Evolutionary conservation across 1,140 invertebrate species (phyloP), one percentile per base, ranked within the genome.

Genomic region (Centruroides vittatus): DNA sequence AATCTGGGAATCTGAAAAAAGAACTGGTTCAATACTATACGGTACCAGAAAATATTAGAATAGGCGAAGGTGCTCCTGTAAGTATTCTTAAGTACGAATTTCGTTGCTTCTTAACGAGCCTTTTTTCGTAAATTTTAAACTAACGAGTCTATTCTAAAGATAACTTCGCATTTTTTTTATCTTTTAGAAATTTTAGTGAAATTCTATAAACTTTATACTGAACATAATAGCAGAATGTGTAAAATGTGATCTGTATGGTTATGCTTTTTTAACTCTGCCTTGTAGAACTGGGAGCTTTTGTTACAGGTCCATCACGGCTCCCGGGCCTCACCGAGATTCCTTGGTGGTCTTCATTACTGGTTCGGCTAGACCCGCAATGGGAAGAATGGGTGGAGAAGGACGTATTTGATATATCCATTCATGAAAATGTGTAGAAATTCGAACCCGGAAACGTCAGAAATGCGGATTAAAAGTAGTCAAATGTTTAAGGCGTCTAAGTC

Each of bases 1-100:
- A 75, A 79, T 35, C 71, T 74, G 52, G 64, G 73, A 12, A 78
- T 58, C 70, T 78, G 61, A 78, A 82, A 11, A 78, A 81, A 60
- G 82, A 77, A 74, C 78, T 68, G 67, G 81, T 75, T 70, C 79
- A 81, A 64, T 80, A 83, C 54, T 85, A 79, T 66, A 73, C 79
- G 41, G 79, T 84, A 47, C 79, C 82, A 11, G 76, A 80, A 58
- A 66, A 74, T 34, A 71, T 81, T 12, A 78, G 80, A 70, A 67
- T 74, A 48, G 81, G 80, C 5, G 71, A 71, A 35, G 80, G 81
- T 34, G 71, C 73, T 55, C 73, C 77, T 63, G 77, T 77, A 69
- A 67, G 64, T 59, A n/a, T 10, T 8, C 8, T 2, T 41, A 23
- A 23, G 23, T 23, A 23, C 23, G 23, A 23, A 23, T 23, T 23